Conservation (phyloP, 2,113 vertebrate species). For the Eolophus roseicapilla region DNA sequence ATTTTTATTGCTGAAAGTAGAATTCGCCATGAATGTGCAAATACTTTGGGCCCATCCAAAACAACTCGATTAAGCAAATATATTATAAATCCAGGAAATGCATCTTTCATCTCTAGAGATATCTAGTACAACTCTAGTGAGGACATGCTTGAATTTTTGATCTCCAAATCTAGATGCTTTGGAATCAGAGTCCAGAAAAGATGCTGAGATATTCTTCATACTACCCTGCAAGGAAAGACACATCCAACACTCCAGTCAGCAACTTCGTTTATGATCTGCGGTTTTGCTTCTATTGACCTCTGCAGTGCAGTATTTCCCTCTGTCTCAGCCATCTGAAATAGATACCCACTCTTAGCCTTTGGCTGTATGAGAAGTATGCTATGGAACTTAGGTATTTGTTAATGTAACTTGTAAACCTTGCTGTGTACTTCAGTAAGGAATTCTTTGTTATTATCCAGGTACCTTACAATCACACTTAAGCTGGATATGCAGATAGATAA, state of each 20-base stretch:
- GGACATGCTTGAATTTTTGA: not conserved
- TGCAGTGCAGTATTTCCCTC: not conserved
- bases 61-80: not conserved
- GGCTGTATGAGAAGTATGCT: not conserved
- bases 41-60: not conserved
- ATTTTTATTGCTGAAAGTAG: not conserved
- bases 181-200: not conserved
- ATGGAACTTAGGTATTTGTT: not conserved
- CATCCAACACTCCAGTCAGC: not conserved
- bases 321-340: not conserved
- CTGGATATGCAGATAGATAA: not conserved
- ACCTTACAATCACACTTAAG: not conserved
- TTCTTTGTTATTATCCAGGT: not conserved
- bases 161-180: not conserved
- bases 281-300: not conserved
- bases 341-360: not conserved
- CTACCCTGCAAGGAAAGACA: not conserved
- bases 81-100: fast-evolving
- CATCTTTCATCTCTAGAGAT: not conserved
- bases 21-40: not conserved
- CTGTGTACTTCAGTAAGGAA: not conserved
- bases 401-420: not conserved
- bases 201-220: not conserved
- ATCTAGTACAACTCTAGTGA: not conserved
- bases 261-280: not conserved